Conservation (phyloP, 2,888 invertebrate genomes). For the Limnephilus rhombicus region DNA sequence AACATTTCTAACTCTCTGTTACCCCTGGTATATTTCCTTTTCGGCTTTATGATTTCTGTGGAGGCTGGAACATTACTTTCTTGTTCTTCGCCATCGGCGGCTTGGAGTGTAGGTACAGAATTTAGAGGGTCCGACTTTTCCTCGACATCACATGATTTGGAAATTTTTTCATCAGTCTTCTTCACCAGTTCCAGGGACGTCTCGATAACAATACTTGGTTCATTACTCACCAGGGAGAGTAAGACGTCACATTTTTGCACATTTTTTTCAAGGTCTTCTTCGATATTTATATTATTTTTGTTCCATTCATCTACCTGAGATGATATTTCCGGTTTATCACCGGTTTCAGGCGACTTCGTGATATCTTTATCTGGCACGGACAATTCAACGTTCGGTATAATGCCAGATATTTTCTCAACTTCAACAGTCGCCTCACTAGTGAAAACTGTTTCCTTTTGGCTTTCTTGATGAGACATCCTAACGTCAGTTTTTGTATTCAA, state of each 20-base stretch:
- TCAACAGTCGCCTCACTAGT: background rate
- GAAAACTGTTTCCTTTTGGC: background rate
- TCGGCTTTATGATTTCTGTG: slow-evolving; percentile 68
- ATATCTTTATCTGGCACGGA: background rate
- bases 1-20: slow-evolving; percentile 80
- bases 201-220: background rate
- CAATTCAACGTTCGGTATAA: background rate
- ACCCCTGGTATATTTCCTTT: slow-evolving; percentile 68
- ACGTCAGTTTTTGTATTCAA: background rate
- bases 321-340: background rate
- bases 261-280: background rate
- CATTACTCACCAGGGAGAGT: background rate
- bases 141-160: background rate
- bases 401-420: background rate
- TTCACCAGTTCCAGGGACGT: background rate
- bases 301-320: background rate
- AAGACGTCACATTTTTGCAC: background rate
- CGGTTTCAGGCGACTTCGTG: background rate
- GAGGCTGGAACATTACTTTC: background rate
- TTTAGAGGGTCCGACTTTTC: background rate
- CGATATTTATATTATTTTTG: background rate
- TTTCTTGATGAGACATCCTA: background rate
- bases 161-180: background rate
- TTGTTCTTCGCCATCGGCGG: background rate
- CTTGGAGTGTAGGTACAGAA: background rate